A percentile compares a stretch with the other conserved stretches of the same genome.
Conservation (phyloP, 1,140 invertebrate species). For the Planococcus citri region DNA sequence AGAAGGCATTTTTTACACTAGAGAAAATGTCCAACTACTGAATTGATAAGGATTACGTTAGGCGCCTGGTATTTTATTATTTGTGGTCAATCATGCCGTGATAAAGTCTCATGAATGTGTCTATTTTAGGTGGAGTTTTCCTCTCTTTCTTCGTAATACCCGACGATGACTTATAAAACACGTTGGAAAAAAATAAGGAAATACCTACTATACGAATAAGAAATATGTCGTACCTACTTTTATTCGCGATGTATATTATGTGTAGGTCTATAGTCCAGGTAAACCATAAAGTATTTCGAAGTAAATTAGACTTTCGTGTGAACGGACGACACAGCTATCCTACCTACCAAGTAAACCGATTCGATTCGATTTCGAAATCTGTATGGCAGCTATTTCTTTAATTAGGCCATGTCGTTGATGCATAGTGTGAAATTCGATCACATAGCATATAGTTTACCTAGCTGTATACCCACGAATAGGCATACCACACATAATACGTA, state of each 20-base stretch:
- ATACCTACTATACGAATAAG: neutral
- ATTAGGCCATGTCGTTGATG: neutral
- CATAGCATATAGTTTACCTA: too few species aligned
- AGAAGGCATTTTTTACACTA: constrained; percentile 9
- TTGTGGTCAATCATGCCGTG: constrained; percentile 12
- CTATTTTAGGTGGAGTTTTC: constrained; percentile 10
- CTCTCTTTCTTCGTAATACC: neutral
- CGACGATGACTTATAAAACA: neutral
- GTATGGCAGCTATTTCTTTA: neutral
- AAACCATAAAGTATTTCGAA: too few species aligned
- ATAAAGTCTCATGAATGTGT: constrained; percentile 15
- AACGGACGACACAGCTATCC: too few species aligned
- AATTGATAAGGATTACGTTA: constrained; percentile 8
- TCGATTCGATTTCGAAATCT: too few species aligned
- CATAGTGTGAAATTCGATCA: too few species aligned
- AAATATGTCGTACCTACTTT: neutral
- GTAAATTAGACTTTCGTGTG: too few species aligned
- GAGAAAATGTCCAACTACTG: constrained; percentile 15
- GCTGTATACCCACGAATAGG: too few species aligned
- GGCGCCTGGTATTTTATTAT: constrained; percentile 16
- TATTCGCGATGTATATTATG: too few species aligned
- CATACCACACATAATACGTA: too few species aligned
- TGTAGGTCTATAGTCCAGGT: too few species aligned
- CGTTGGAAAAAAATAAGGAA: neutral
- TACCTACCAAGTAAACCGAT: too few species aligned